Base-by-base conservation (phyloP, 2,113 vertebrate species). In the Chloropsis hardwickii region DNA sequence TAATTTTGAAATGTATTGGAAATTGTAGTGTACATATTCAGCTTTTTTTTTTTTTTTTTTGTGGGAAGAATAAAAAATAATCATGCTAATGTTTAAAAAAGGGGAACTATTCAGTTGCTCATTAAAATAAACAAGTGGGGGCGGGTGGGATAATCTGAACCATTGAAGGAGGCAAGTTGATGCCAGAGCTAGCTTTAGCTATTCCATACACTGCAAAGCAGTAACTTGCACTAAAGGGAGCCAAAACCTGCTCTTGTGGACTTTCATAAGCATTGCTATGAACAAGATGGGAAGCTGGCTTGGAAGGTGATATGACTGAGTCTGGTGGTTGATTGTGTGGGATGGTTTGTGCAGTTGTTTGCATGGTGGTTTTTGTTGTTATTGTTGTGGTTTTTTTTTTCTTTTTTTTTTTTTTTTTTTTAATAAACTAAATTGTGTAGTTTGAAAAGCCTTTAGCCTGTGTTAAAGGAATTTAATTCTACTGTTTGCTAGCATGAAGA, bases 331-430 rank as follows among this genome's bases (percentile, higher is more conserved):
- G 23, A 0, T 35, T 72, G 6, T 50, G 42, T 37, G 28, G 14
- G 21, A 17, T 39, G 7, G 37, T 35, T 89, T 45, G 15, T 81
- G 50, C 3, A 21, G 16, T 12, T 29, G 42, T 61, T 66, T 60
- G 33, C 13, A 16, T 53, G 33, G 33, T n/a, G 15, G 5, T 10
- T 58, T 58, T 81, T 73, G 7, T 31, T 47, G 29, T 14, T 48
- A 27, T 16, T 16, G 6, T 7, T 14, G 3, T 24, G 3, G 8
- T 1, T 18, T 45, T 13, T 16, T 25, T 2, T 21, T 47, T 57
- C 45, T 33, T 39, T 14, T 1, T n/a, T n/a, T 18, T 45, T 13
- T 16, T 25, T 2, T 21, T 47, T 57, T 53, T 33, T 39, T 14
- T 1, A 21, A 35, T 53, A 56, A 66, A 51, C 5, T 16, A 13